Base-by-base conservation (phyloP, 2,888 invertebrate genomes). In the Eupithecia pulchellata region DNA sequence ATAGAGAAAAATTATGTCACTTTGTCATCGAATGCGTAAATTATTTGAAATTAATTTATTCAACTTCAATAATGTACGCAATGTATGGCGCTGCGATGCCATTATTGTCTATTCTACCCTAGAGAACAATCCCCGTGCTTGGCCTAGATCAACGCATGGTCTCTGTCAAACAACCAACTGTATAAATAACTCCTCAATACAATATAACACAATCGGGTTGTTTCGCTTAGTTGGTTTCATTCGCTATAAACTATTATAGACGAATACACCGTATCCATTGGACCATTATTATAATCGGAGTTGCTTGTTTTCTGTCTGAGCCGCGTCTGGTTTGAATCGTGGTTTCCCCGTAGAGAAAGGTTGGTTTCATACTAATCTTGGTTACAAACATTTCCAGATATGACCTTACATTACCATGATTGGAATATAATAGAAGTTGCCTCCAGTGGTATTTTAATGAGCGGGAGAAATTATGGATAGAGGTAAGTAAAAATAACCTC, bases 291-390 rank as follows among this genome's bases (percentile, higher is more conserved):
- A 60, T 81, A 81, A 75, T 75, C 67, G 65, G 73, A 75, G 39
- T 72, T 74, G 73, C 76, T n/a, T 77, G 75, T 78, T 79, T 58
- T 76, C 77, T 75, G 84, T 85, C 84, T 84, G 77, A 75, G 64
- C 76, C 69, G 32, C 71, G 82, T 82, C 84, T 84, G 81, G 78
- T 67, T 68, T 63, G 68, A 34, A 47, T 67, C 73, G 67, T 69
- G 75, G 71, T 73, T 72, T 72, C 62, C 36, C 66, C 52, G 57
- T 60, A 69, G 65, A 66, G 63, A 75, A 71, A 68, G 66, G 64
- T 57, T 47, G 29, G 30, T 66, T 62, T 66, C 70, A 13, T 29
- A 61, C 34, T 17, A 20, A 30, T 34, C 32, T 34, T 61, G 13
- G 34, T 66, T 64, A 30, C 58, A 64, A 66, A 34, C 36, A 58